A percentile compares a stretch with the other conserved stretches of the same genome.
Conservation (phyloP, 2,113 vertebrate genomes). For the Etheostoma spectabile region DNA sequence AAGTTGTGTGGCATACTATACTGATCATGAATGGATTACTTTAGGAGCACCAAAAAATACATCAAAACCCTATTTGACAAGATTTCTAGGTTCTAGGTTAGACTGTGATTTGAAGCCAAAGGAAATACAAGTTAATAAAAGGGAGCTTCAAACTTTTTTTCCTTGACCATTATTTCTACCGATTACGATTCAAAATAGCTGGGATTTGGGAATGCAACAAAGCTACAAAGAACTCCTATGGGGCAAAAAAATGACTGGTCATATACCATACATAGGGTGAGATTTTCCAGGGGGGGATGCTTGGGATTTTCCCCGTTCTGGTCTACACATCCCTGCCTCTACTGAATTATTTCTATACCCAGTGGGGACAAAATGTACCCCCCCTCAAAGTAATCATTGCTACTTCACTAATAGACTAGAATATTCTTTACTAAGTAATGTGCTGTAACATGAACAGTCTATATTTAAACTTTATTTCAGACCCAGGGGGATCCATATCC, state of each 20-base stretch:
- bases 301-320: too few species aligned
- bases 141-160: background rate
- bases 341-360: too few species aligned
- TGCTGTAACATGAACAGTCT: too few species aligned
- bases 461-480: too few species aligned
- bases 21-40: background rate
- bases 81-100: background rate
- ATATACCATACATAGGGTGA: too few species aligned
- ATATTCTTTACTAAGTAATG: too few species aligned
- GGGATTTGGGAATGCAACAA: background rate
- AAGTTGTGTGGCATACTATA: background rate
- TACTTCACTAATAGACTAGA: too few species aligned
- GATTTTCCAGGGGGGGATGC: too few species aligned
- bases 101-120: background rate
- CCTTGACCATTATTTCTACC: background rate
- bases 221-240: background rate
- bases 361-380: too few species aligned
- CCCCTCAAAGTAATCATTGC: too few species aligned
- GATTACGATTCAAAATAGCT: background rate
- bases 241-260: background rate
- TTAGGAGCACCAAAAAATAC: background rate
- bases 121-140: background rate
- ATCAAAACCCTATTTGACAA: background rate
- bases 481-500: too few species aligned
- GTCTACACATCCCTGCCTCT: too few species aligned